Evolutionary conservation across 2,797 vertebrate genomes (phyloP), one percentile per base, ranked within the genome.

Genomic region (Tragopan temminckii): DNA sequence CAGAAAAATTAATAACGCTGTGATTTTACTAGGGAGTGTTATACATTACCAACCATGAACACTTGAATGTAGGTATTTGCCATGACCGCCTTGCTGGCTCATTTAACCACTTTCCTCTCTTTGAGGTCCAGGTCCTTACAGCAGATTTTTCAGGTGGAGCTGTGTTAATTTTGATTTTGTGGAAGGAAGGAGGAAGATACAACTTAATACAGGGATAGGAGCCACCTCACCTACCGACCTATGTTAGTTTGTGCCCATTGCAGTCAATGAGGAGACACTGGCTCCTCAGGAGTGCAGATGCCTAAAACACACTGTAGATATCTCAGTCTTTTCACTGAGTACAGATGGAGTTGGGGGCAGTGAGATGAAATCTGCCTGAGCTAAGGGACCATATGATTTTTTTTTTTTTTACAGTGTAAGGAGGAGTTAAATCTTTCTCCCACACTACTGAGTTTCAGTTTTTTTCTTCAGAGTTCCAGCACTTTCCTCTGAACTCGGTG

Each of bases 1-100:
- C 67, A 79, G 62, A 71, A 90, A 93, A 96, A 93, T 88, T 96
- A 93, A 94, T 83, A 94, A 95, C 8, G 17, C 38, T 69, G 29
- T 74, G 74, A 88, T 95, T 97, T 96, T 93, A 80, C 70, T 90
- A 48, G 81, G 78, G 82, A 59, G 58, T 61, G 50, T 86, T 89
- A 88, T 74, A 86, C 48, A 63, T 80, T 78, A 91, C 45, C 62
- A 68, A 36, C 58, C 58, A 83, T 1, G 2, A 21, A 8, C 81
- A 76, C 70, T 33, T 83, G 72, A 48, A 52, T 75, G 76, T 85
- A 50, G 27, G 66, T 59, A 57, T 89, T 92, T 66, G 45, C 64
- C 69, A 38, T 40, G 85, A 69, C 15, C 1, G 19, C 66, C 62
- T 95, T 50, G 53, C 52, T 90, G 84, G 71, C 6, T 86, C n/a